Percentiles rank a stretch among this genome's conserved stretches.
These are phyloP conservation scores for Patella pellucida DNA, from an alignment of 2,888 invertebrate genomes.

Conservation along the genomic window DNA sequence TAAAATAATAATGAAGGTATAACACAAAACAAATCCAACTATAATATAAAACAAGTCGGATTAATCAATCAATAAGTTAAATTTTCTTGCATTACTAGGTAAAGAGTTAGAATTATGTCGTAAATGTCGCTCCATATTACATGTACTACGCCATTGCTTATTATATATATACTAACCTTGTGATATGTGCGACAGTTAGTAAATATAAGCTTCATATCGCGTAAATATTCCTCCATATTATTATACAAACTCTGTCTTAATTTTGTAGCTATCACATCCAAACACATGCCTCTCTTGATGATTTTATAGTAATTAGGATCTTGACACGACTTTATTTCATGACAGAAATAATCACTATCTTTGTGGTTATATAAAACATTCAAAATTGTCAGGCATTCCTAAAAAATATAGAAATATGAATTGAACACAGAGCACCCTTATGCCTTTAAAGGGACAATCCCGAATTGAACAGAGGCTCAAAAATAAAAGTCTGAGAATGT, in stretches of 20 bases:
- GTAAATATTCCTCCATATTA: conserved; percentile 10
- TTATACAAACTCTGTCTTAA: conserved; percentile 13
- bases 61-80: no score
- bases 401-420: background rate
- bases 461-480: no score
- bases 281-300: conserved; percentile 22
- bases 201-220: conserved; percentile 23
- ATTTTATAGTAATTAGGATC: conserved; percentile 21
- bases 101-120: no score
- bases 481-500: no score
- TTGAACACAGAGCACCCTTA: no score
- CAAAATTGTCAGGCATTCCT: conserved; percentile 23
- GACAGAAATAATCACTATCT: conserved; percentile 21
- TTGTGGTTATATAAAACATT: conserved; percentile 17
- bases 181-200: conserved; percentile 17
- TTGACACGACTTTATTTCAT: conserved; percentile 17
- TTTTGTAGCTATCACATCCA: conserved; percentile 16
- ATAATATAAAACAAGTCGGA: no score
- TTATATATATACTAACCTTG: background rate
- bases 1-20: no score
- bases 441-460: no score
- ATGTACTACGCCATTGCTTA: background rate
- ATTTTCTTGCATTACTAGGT: no score
- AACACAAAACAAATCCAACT: no score
- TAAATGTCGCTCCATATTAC: no score